These are phyloP conservation scores for Athetis lepigone DNA, from an alignment of 2,888 invertebrate species.

Conservation along the genomic window DNA sequence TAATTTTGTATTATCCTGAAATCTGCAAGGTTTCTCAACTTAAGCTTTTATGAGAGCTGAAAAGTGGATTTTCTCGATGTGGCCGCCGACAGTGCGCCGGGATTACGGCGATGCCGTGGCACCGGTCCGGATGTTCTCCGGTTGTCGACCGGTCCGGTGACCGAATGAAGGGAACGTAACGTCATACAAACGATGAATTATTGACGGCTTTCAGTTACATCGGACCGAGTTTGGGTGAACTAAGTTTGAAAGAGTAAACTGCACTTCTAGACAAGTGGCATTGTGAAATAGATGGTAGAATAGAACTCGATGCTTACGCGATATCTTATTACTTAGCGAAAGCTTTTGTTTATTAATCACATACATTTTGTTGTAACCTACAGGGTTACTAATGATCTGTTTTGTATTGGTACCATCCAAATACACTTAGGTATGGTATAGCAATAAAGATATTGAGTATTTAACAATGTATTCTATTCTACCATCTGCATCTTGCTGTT, in stretches of 20 bases:
- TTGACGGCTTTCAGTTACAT: neutral
- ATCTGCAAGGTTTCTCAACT: conserved; percentile 14
- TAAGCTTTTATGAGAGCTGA: conserved; percentile 23
- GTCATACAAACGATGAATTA: conserved; percentile 3
- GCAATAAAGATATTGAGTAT: too few relatives aligned
- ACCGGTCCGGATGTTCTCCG: conserved; percentile 12
- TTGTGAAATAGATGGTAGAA: too few relatives aligned
- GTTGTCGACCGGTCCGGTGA: conserved; percentile 14
- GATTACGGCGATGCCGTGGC: conserved; percentile 25
- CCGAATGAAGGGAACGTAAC: conserved; percentile 20
- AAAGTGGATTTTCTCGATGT: conserved; percentile 61
- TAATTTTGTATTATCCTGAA: conserved; percentile 30
- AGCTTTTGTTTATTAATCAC: too few relatives aligned
- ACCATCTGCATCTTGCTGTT: too few relatives aligned
- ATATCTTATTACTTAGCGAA: too few relatives aligned
- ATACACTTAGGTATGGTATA: too few relatives aligned
- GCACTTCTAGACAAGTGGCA: too few relatives aligned
- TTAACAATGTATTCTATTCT: too few relatives aligned
- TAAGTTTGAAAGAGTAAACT: neutral
- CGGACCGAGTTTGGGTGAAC: neutral
- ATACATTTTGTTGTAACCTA: too few relatives aligned
- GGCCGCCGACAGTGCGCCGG: conserved; percentile 8
- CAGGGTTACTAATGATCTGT: too few relatives aligned
- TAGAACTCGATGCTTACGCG: too few relatives aligned
- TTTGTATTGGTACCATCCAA: too few relatives aligned